These are phyloP conservation scores for Gymnothorax reevesii DNA, from an alignment of 2,797 vertebrate genomes.

Conservation along the genomic window DNA sequence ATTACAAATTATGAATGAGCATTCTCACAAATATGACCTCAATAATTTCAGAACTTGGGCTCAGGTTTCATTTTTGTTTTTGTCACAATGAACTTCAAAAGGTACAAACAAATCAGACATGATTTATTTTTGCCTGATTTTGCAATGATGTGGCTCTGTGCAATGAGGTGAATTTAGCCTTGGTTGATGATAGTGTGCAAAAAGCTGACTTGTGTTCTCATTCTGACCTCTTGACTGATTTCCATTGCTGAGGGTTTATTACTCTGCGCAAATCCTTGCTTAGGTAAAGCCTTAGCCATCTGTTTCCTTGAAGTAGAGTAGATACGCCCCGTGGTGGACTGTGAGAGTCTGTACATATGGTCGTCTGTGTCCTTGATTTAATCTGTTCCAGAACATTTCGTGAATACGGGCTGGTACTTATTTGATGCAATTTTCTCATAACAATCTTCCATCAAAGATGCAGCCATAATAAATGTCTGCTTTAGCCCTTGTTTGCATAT, in stretches of 20 bases:
- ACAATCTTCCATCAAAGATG: not conserved
- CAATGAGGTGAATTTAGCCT: not conserved
- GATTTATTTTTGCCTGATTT: not conserved
- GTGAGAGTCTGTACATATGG: not conserved
- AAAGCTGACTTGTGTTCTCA: not conserved
- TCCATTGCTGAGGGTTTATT: not conserved
- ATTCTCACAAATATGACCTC: not conserved
- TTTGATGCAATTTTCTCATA: not conserved
- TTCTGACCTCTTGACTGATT: conserved; percentile 14
- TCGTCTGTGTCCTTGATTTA: not conserved
- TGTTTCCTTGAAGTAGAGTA: not conserved
- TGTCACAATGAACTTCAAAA: not conserved
- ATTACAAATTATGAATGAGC: not conserved
- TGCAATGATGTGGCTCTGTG: not conserved
- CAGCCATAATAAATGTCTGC: not conserved
- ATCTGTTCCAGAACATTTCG: not conserved
- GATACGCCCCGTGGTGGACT: not conserved
- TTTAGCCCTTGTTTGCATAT: not conserved
- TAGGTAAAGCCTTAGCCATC: not conserved
- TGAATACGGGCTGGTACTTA: not conserved
- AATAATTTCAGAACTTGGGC: not conserved
- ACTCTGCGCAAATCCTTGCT: conserved; percentile 17
- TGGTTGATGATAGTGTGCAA: not conserved
- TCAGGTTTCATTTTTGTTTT: not conserved
- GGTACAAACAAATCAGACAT: not conserved